phyloP scores from a whole-genome alignment of 2,888 invertebrate genomes.

The Fragum whitleyi region DNA sequence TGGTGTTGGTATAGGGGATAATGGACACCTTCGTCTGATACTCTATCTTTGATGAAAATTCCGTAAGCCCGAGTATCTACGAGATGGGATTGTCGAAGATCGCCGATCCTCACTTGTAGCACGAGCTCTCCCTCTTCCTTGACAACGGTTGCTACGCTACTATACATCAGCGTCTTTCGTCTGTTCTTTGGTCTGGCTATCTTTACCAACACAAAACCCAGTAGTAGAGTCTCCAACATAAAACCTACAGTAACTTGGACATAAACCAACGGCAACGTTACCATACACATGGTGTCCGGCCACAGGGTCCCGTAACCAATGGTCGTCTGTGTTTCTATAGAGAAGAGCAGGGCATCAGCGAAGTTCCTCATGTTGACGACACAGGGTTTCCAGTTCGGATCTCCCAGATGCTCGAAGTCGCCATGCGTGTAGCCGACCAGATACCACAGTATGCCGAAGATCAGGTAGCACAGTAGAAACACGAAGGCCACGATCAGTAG shows the following conservation, averaged over 20 bases:
- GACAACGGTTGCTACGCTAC: conserved; percentile 95
- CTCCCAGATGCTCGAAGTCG: conserved; percentile 79
- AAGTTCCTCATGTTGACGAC: conserved; percentile 92
- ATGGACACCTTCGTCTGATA: conserved; percentile 95
- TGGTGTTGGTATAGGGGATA: conserved; percentile 97
- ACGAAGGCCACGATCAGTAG: conserved; percentile 95
- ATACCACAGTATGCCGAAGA: conserved; percentile 89
- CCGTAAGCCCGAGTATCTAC: conserved; percentile 95
- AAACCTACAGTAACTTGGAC: conserved; percentile 96
- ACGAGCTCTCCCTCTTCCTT: conserved; percentile 83
- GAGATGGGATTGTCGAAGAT: conserved; percentile 84
- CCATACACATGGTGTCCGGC: conserved; percentile 96
- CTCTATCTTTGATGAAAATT: conserved; percentile 94
- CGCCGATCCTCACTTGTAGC: conserved; percentile 82
- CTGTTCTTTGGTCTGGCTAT: conserved; percentile 97
- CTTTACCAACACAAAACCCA: conserved; percentile 95
- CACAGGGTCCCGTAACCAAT: conserved; percentile 95
- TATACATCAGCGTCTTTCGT: conserved; percentile 96
- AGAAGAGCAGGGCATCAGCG: conserved; percentile 96
- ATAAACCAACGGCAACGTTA: conserved; percentile 95
- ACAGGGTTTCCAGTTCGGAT: conserved; percentile 82
- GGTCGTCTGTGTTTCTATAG: conserved; percentile 98
- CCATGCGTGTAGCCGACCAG: conserved; percentile 83
- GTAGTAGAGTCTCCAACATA: conserved; percentile 89
- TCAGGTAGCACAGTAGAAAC: conserved; percentile 94